Percentiles rank a stretch among this genome's conserved stretches.
phyloP scores from a whole-genome alignment of 2,888 invertebrate genomes.

The Strigamia maritima region DNA sequence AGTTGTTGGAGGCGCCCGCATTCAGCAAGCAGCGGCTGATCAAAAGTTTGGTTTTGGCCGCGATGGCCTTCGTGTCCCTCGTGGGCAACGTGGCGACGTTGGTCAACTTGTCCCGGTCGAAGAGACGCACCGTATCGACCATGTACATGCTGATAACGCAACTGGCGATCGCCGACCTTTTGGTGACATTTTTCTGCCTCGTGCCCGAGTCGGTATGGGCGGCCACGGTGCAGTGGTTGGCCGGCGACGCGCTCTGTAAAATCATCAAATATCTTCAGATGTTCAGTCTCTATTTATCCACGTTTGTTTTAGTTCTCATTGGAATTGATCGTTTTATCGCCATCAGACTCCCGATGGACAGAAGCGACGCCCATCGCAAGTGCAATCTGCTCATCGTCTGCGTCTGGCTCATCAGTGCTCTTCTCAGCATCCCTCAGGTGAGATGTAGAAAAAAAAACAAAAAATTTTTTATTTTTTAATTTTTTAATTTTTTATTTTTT shows the following conservation, averaged over 20 bases:
- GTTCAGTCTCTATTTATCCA: constrained; percentile 76
- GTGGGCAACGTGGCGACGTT: constrained; percentile 73
- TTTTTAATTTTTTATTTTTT: no score
- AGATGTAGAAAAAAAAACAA: no score
- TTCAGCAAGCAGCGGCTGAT: constrained; percentile 63
- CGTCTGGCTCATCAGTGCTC: constrained; percentile 69
- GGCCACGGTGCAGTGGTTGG: constrained; percentile 74
- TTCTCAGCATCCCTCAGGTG: constrained; percentile 82
- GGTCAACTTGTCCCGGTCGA: constrained; percentile 67
- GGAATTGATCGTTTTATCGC: constrained; percentile 74
- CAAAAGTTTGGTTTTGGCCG: constrained; percentile 64
- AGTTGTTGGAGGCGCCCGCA: constrained; percentile 58
- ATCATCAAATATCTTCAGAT: constrained; percentile 73
- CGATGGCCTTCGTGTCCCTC: constrained; percentile 70
- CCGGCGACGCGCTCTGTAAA: constrained; percentile 73
- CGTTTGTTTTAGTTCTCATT: constrained; percentile 76
- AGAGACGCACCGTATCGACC: constrained; percentile 53
- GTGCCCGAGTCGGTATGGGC: constrained; percentile 75
- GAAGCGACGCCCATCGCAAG: constrained; percentile 61
- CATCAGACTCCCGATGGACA: constrained; percentile 75
- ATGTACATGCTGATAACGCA: constrained; percentile 73
- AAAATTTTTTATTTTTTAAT: no score
- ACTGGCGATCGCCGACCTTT: constrained; percentile 74
- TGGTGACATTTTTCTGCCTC: constrained; percentile 77
- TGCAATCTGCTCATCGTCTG: constrained; percentile 65